Evolutionary conservation across 2,113 vertebrate genomes (phyloP), one percentile per base, ranked within the genome.

Genomic region (Dicaeum eximium): DNA sequence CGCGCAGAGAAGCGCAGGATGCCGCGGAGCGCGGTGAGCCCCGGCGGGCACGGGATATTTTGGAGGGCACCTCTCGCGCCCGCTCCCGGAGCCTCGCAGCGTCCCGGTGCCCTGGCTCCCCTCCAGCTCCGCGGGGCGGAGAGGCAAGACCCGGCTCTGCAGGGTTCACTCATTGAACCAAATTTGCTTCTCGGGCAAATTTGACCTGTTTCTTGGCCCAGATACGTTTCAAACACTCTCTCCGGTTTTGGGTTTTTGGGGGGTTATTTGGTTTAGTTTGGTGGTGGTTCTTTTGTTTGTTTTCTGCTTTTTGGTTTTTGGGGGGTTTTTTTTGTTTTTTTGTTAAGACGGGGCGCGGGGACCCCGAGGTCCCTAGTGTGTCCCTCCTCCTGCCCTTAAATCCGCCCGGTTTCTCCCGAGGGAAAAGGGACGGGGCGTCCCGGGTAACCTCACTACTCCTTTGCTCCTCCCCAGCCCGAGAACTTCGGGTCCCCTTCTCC

Each of bases 161-260:
- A 44, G 31, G 7, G 19, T 31, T 84, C 23, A 11, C 13, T 4
- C 48, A 4, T 23, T 24, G 44, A 83, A 74, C 37, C 50, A 31
- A 83, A 83, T 95, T 21, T 45, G 45, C 67, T 92, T 37, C 61
- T 69, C 42, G 28, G n/a, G 28, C 37, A 90, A 82, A 86, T 72
- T 8, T 95, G 96, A 96, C 93, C 93, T 93, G 71, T 77, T 96
- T 96, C 83, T 93, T 95, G 96, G 83, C 94, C 96, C 96, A 95
- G 91, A 93, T 95, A 91, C 2, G 6, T 44, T 91, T 78, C 44
- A 30, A 87, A 74, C 4, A 11, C 1, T 56, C 82, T 38, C 17
- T 17, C 27, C 5, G 10, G 15, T 44, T 57, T 38, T 38, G 18
- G 38, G 40, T 3, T 24, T 64, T 33, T 48, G 40, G 40, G 38